Conservation (phyloP, 1,140 invertebrate species). For the Plutomurus gul region DNA sequence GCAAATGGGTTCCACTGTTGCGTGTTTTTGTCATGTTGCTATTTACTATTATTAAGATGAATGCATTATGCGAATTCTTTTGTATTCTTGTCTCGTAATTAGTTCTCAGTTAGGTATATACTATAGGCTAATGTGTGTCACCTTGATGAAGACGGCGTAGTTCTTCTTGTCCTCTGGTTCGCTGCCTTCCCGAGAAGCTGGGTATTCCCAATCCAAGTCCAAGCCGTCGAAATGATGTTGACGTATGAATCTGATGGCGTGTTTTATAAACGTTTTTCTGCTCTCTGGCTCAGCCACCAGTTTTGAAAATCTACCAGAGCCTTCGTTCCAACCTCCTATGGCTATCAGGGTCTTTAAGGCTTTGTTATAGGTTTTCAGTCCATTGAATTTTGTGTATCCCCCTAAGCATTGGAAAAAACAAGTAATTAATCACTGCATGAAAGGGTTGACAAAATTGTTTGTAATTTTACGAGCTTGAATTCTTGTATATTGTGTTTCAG, state of each 20-base stretch:
- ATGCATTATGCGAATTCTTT: no score
- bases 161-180: constrained; percentile 86
- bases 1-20: no score
- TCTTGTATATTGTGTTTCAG: constrained; percentile 28
- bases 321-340: constrained; percentile 96
- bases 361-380: constrained; percentile 91
- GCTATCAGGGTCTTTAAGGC: constrained; percentile 88
- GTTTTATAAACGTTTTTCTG: constrained; percentile 80
- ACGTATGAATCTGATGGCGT: constrained; percentile 83
- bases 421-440: neutral
- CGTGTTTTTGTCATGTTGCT: no score
- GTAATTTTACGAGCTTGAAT: neutral
- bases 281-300: constrained; percentile 77
- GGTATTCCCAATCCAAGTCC: constrained; percentile 76
- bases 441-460: neutral
- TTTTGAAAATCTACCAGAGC: constrained; percentile 83
- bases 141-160: constrained; percentile 84
- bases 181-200: constrained; percentile 85
- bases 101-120: no score
- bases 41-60: no score
- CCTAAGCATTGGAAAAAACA: constrained; percentile 62
- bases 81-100: no score
- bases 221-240: constrained; percentile 94
- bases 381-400: constrained; percentile 92
- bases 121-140: constrained; percentile 55